A percentile compares a stretch with the other conserved stretches of the same genome.
Evolutionary conservation across 2,113 vertebrate species (phyloP).

Genomic region (Lepus americanus): DNA sequence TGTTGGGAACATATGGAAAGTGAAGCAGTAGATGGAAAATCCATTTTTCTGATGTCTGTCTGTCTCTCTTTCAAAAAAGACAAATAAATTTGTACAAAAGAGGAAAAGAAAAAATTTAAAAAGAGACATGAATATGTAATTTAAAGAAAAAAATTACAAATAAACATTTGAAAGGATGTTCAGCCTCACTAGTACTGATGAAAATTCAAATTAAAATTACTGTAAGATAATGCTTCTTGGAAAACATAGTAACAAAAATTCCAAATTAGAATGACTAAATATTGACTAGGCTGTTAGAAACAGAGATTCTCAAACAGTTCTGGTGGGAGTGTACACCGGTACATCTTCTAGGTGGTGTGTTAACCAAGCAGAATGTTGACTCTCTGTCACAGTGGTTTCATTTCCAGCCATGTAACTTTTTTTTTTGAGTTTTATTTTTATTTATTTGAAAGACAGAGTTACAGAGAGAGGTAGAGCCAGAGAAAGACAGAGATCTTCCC

Average conservation of each 20-base stretch:
- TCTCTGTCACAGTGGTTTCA: background rate
- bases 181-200: background rate
- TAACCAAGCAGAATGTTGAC: background rate
- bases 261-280: slow-evolving; percentile 22
- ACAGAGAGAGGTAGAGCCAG: too few species aligned
- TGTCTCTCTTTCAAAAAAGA: too few species aligned
- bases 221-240: background rate
- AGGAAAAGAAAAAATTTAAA: background rate
- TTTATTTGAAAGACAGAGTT: too few species aligned
- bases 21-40: too few species aligned
- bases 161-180: slow-evolving; percentile 11
- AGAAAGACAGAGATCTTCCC: too few species aligned
- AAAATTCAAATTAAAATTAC: background rate
- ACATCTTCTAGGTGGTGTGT: background rate
- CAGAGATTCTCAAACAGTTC: slow-evolving; percentile 1
- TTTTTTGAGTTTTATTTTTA: too few species aligned
- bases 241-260: background rate
- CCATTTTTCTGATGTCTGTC: too few species aligned
- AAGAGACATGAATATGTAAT: background rate
- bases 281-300: background rate
- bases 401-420: background rate
- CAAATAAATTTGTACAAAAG: too few species aligned
- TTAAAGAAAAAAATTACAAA: background rate
- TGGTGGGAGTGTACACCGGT: background rate
- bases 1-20: too few species aligned